A percentile compares a stretch with the other conserved stretches of the same genome.
These are phyloP conservation scores for Ypsolopha sequella DNA, from an alignment of 2,888 invertebrate species.

Conservation along the genomic window DNA sequence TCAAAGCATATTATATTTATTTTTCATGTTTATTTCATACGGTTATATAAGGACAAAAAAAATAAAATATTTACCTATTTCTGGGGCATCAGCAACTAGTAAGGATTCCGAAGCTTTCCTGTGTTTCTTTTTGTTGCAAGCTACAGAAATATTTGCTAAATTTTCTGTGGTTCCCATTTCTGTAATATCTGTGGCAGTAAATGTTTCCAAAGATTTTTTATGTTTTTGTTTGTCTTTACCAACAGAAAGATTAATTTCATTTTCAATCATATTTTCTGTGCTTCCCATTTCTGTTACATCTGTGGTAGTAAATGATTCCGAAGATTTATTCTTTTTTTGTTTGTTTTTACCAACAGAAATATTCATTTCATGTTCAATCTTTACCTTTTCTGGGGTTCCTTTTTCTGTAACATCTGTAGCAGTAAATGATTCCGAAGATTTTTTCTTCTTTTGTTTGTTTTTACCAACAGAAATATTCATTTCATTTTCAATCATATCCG, in stretches of 20 bases:
- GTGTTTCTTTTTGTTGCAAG: slow-evolving; percentile 9
- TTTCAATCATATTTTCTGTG: too few species aligned
- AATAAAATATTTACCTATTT: too few species aligned
- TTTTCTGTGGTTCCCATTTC: background rate
- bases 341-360: background rate
- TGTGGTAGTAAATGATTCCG: background rate
- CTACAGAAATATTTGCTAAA: background rate
- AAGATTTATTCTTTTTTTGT: background rate
- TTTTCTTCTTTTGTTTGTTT: slow-evolving; percentile 7
- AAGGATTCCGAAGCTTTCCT: slow-evolving; percentile 5
- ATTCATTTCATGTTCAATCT: background rate
- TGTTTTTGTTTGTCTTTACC: background rate
- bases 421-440: slow-evolving; percentile 3
- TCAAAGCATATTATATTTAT: too few species aligned
- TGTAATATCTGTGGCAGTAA: background rate
- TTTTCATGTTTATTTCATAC: too few species aligned
- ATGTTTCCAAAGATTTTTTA: background rate
- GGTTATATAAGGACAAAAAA: too few species aligned
- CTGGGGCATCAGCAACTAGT: too few species aligned
- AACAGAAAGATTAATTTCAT: too few species aligned
- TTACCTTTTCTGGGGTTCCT: background rate
- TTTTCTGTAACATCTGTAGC: slow-evolving; percentile 2
- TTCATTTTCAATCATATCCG: background rate
- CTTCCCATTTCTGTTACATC: background rate
- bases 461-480: background rate